These are phyloP conservation scores for Coenobita brevimanus DNA, from an alignment of 1,140 invertebrate species.

Conservation along the genomic window DNA sequence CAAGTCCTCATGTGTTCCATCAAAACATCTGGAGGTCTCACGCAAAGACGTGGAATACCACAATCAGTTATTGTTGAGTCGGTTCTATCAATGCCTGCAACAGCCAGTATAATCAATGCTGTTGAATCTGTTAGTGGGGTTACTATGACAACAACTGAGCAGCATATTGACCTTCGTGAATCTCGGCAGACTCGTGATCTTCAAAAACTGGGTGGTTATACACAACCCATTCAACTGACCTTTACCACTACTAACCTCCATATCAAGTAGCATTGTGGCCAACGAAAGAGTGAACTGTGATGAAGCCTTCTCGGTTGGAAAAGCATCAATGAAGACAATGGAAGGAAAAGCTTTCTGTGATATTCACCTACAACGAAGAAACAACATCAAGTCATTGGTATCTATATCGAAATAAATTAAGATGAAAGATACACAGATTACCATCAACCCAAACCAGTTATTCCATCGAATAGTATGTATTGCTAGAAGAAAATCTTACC, in stretches of 20 bases:
- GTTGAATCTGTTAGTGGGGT: conserved; percentile 21
- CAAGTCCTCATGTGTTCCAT: conserved; percentile 70
- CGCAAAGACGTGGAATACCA: conserved; percentile 54
- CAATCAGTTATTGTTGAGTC: conserved; percentile 15
- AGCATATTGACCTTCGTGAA: neutral
- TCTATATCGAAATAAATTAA: conserved; percentile 13
- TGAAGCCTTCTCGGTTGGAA: conserved; percentile 5
- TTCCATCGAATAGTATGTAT: conserved; percentile 36
- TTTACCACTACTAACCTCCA: conserved; percentile 9
- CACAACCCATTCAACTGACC: conserved; percentile 20
- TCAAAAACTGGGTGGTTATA: conserved; percentile 8
- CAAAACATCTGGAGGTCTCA: conserved; percentile 72
- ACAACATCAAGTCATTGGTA: conserved; percentile 20
- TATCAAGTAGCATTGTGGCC: neutral
- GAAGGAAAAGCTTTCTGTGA: conserved; percentile 29
- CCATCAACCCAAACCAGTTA: conserved; percentile 40
- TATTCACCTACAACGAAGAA: conserved; percentile 36
- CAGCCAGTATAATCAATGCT: conserved; percentile 14
- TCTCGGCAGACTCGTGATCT: conserved; percentile 20
- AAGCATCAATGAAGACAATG: conserved; percentile 8
- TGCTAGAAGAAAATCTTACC: conserved; percentile 16
- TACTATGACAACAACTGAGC: neutral
- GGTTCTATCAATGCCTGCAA: conserved; percentile 5
- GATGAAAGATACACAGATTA: conserved; percentile 20
- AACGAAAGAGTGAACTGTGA: conserved; percentile 30